These are phyloP conservation scores for Lagopus muta DNA, from an alignment of 2,113 vertebrate genomes.

Conservation along the genomic window DNA sequence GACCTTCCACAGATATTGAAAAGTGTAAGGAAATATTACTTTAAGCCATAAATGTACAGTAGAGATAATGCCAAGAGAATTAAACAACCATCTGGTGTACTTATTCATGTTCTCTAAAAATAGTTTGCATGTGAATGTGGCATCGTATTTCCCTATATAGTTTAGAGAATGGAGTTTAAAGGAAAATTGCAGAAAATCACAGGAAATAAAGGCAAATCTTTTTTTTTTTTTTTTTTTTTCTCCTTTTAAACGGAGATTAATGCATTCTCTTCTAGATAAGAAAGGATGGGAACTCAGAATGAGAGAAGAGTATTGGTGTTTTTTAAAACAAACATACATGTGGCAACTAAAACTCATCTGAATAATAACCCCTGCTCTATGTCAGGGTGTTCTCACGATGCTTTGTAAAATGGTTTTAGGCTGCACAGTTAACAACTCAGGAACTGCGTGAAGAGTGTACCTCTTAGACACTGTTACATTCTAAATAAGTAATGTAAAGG, in stretches of 20 bases:
- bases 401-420: background rate
- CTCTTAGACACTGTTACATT: background rate
- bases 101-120: conserved; percentile 80
- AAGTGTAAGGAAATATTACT: conserved; percentile 72
- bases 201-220: conserved; percentile 17
- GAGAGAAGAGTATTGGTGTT: background rate
- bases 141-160: conserved; percentile 63
- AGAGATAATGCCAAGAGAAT: conserved; percentile 78
- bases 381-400: background rate
- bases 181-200: conserved; percentile 55
- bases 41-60: conserved; percentile 77
- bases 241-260: background rate
- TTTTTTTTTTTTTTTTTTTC: background rate
- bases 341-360: background rate
- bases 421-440: background rate
- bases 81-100: conserved; percentile 80
- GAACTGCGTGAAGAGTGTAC: background rate
- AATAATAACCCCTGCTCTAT: background rate
- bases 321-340: background rate
- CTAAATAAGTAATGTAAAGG: background rate
- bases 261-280: background rate
- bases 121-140: conserved; percentile 72
- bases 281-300: background rate
- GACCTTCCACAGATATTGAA: conserved; percentile 49
- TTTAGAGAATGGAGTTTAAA: conserved; percentile 63